These are phyloP conservation scores for Tridacna crocea DNA, from an alignment of 2,888 invertebrate species.

Conservation along the genomic window DNA sequence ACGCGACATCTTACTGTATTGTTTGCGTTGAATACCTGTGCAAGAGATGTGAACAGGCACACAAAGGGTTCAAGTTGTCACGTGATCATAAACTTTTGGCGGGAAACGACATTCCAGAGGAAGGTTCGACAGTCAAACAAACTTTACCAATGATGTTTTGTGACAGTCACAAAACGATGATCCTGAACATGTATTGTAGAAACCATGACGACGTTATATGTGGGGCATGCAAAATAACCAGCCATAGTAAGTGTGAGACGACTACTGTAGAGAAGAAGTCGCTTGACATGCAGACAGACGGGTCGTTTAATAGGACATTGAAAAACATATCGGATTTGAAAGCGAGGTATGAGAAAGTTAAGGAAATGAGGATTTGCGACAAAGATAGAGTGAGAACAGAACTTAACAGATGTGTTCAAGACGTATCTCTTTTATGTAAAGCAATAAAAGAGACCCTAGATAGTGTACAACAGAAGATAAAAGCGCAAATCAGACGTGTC, in stretches of 20 bases:
- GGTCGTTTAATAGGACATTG: neutral
- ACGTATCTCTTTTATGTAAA: neutral
- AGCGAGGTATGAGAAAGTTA: neutral
- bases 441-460: neutral
- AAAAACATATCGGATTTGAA: neutral
- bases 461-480: neutral
- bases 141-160: slow-evolving; percentile 7
- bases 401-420: slow-evolving; percentile 7
- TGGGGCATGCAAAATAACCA: slow-evolving; percentile 7
- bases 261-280: neutral
- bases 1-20: slow-evolving; percentile 4
- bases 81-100: slow-evolving; percentile 8
- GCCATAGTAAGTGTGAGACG: neutral
- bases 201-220: slow-evolving; percentile 8
- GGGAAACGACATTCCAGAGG: neutral
- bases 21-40: slow-evolving; percentile 11
- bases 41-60: neutral
- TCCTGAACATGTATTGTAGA: neutral
- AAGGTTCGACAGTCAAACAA: neutral
- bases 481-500: neutral
- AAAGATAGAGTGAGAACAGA: neutral
- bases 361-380: neutral
- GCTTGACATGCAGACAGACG: neutral
- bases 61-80: slow-evolving; percentile 9
- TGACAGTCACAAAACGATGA: slow-evolving; percentile 10